Evolutionary conservation across 1,140 invertebrate species (phyloP).

Genomic region (Cephus cinctus): DNA sequence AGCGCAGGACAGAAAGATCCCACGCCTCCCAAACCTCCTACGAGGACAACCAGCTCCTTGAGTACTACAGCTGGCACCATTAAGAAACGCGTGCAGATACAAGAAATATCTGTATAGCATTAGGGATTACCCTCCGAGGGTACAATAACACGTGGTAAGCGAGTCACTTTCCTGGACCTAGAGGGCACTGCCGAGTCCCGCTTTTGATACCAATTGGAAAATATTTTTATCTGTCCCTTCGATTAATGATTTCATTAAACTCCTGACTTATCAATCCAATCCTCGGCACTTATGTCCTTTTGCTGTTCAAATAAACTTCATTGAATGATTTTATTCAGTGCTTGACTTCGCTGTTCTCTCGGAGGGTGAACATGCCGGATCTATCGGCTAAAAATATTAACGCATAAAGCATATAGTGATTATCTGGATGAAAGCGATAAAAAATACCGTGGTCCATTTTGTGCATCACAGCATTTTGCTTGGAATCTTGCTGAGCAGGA

Average conservation of each 20-base stretch:
- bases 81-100: slow-evolving; percentile 67
- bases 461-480: no score
- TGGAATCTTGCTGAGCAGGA: no score
- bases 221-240: neutral
- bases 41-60: slow-evolving; percentile 49
- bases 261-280: slow-evolving; percentile 1
- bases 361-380: no score
- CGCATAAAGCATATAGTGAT: no score
- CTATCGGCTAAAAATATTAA: no score
- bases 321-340: slow-evolving; percentile 11
- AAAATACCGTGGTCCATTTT: no score
- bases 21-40: slow-evolving; percentile 51
- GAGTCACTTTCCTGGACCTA: slow-evolving; percentile 48
- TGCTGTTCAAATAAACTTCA: no score
- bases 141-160: slow-evolving; percentile 36
- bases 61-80: slow-evolving; percentile 52
- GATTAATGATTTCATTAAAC: neutral
- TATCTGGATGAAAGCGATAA: no score
- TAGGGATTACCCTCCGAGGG: slow-evolving; percentile 55
- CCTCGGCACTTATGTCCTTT: slow-evolving; percentile 9
- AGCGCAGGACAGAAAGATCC: slow-evolving; percentile 33
- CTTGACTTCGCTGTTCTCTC: slow-evolving; percentile 8
- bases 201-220: slow-evolving; percentile 34
- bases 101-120: slow-evolving; percentile 67
- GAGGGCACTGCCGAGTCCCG: slow-evolving; percentile 44